Evolutionary conservation across 1,140 invertebrate species (phyloP), one percentile per base, ranked within the genome.

Genomic region (Bombyx mori): DNA sequence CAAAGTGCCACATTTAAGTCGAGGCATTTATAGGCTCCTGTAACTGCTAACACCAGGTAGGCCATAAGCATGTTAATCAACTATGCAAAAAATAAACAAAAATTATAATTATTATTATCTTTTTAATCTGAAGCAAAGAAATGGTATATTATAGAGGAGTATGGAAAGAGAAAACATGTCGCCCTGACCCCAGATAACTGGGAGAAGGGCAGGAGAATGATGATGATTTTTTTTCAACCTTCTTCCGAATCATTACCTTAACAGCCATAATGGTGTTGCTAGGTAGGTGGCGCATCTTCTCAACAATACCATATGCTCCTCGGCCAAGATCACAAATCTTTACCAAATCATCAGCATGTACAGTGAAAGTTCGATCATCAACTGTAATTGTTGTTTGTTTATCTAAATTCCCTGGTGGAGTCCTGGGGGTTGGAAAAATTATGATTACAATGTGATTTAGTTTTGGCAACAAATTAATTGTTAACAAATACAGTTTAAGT

Each of bases 241-340:
- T 35, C 26, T 3, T 35, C 2, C 2, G 7, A 44, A 44, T 42
- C 42, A 45, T 85, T 89, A 96, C 94, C 91, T 99, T 99, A 0
- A 99, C 97, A 65, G 98, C 98, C 93, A 99, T 96, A 52, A 96
- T 93, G 56, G 95, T 96, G 55, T 93, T 92, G 69, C 94, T 96
- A 61, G 93, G 93, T 73, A 93, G 93, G 80, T 99, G 98, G 57
- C 92, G 89, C 96, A 99, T 98, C 89, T 98, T 98, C 71, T 98
- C 95, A 6, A 99, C 98, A 79, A 97, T 93, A 5, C 98, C 97
- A 90, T 98, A 99, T 9, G 97, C 97, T 8, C 98, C 98, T 65
- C 96, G 91, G 4, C 98, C 98, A 61, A 99, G 91, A 82, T 98
- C 95, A 76, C 94, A 94, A 56, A 95, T 92, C 79, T 93, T 94